Evolutionary conservation across 2,888 invertebrate genomes (phyloP), one percentile per base, ranked within the genome.

Genomic region (Platerodrilus igneus): DNA sequence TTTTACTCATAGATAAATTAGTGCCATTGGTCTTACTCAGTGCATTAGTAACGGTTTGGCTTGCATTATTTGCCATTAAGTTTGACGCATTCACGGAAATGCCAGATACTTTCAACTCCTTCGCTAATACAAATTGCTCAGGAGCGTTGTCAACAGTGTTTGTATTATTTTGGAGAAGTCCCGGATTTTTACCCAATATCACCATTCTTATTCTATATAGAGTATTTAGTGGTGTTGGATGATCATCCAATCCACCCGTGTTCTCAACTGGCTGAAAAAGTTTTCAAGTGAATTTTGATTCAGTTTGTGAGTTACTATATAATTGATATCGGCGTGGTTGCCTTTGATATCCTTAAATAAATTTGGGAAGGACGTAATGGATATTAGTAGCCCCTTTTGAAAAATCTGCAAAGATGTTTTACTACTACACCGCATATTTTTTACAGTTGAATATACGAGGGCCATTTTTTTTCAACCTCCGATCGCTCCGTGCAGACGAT

Each of bases 401-500:
- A 43, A 43, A 10, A 16, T 29, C 23, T 38, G 37, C 11, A 30
- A 25, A 8, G 11, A 7, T 2, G 19, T 30, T 34, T 43, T 38
- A 1, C 23, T 18, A 6, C 2, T 23, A 9, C 18, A 21, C 14
- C 16, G 1, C 40, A 45, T 40, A 18, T 14, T 21, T 13, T 6
- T 1, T 14, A 45, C 22, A 3, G 18, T 7, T 8, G 36, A 9
- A n/a, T n/a, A n/a, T n/a, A n/a, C n/a, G n/a, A n/a, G n/a, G n/a
- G n/a, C n/a, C n/a, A n/a, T n/a, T n/a, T n/a, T n/a, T n/a, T n/a
- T n/a, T n/a, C n/a, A n/a, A n/a, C n/a, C n/a, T n/a, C n/a, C n/a
- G n/a, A n/a, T n/a, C n/a, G n/a, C n/a, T n/a, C n/a, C n/a, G n/a
- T n/a, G n/a, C n/a, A n/a, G n/a, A n/a, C n/a, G n/a, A n/a, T n/a